Conservation (phyloP, 1,140 invertebrate species). For the Gryon sp. region DNA sequence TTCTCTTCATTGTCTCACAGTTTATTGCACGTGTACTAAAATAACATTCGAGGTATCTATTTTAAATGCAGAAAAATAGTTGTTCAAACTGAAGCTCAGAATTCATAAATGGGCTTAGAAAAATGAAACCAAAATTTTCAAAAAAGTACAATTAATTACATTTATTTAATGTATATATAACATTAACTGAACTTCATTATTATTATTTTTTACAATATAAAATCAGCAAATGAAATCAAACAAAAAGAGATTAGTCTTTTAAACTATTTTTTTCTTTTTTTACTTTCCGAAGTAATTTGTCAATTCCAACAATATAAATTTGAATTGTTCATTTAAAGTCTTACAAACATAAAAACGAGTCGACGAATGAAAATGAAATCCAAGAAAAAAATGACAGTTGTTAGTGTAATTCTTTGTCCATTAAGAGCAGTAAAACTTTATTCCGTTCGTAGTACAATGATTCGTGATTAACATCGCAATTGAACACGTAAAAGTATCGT, state of each 20-base stretch:
- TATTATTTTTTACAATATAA: too few species aligned
- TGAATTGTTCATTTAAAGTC: too few species aligned
- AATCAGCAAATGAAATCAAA: too few species aligned
- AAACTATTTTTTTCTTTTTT: too few species aligned
- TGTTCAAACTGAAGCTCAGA: conserved; percentile 11
- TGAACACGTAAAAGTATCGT: conserved; percentile 20
- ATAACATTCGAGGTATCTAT: conserved; percentile 37
- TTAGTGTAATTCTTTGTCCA: neutral
- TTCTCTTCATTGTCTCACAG: conserved; percentile 21
- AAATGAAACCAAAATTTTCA: conserved; percentile 4
- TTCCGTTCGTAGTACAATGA: neutral
- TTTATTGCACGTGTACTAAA: conserved; percentile 33
- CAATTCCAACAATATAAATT: too few species aligned
- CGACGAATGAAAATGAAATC: neutral
- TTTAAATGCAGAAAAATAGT: conserved; percentile 41
- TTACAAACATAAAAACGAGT: too few species aligned
- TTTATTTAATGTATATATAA: too few species aligned
- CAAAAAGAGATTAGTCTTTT: too few species aligned
- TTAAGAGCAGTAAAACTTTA: neutral
- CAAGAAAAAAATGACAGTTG: neutral
- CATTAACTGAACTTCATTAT: too few species aligned
- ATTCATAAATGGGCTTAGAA: conserved; percentile 25
- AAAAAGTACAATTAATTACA: too few species aligned
- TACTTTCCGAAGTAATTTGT: too few species aligned
- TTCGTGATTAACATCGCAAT: conserved; percentile 11